Evolutionary conservation across 1,140 invertebrate species (phyloP).

Genomic region (Araneus ventricosus): DNA sequence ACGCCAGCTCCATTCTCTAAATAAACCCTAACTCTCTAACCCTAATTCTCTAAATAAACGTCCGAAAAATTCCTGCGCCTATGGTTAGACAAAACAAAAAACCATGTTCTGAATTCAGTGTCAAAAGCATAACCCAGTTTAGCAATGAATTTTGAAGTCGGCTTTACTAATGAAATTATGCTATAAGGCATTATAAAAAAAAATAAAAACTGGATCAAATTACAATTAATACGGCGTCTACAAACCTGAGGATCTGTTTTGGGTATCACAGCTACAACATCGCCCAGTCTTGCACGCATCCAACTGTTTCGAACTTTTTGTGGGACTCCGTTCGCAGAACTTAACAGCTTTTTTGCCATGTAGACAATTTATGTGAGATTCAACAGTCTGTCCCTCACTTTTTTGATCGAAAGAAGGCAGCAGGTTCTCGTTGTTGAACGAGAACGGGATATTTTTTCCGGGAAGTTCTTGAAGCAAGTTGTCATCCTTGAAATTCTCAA

Average conservation of each 20-base stretch:
- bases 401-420: conserved; percentile 62
- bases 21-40: too few relatives aligned
- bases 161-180: too few relatives aligned
- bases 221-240: neutral
- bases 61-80: too few relatives aligned
- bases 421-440: conserved; percentile 60
- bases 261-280: conserved; percentile 69
- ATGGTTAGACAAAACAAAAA: too few relatives aligned
- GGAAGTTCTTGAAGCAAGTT: conserved; percentile 49
- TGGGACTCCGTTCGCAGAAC: conserved; percentile 75
- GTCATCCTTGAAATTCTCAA: conserved; percentile 60
- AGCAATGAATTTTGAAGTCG: too few relatives aligned
- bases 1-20: too few relatives aligned
- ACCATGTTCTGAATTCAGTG: too few relatives aligned
- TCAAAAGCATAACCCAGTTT: too few relatives aligned
- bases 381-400: neutral
- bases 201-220: neutral
- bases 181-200: too few relatives aligned
- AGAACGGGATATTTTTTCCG: conserved; percentile 42
- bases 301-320: conserved; percentile 60
- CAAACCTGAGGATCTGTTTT: conserved; percentile 60
- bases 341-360: conserved; percentile 76
- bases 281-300: conserved; percentile 53
- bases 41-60: too few relatives aligned
- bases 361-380: conserved; percentile 65